Base-by-base conservation (phyloP, 2,797 vertebrate genomes). In the Gymnoscopelus braueri region DNA sequence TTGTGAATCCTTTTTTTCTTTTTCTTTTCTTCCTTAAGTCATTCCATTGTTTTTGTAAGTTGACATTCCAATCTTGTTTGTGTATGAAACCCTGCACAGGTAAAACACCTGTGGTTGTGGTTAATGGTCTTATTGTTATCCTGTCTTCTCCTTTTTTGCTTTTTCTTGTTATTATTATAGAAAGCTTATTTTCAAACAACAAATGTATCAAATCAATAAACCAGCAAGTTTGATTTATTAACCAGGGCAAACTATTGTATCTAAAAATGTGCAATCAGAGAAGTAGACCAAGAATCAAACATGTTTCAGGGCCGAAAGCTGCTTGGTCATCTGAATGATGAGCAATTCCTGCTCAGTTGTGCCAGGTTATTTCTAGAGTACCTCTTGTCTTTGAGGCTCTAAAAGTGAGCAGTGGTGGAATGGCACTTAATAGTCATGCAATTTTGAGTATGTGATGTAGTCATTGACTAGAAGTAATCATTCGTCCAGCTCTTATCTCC, bases 21-120 rank as follows among this genome's bases (percentile, higher is more conserved):
- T 13, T 15, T 75, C 60, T 84, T 76, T 86, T 71, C 70, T 53
- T 55, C 55, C 6, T 69, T 56, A 63, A 57, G 49, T 60, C 72
- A 75, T 79, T 79, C 72, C 72, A 53, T 63, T 78, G 9, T 71
- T 70, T 71, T 65, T 63, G 74, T 44, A n/a, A 63, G 60, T 62
- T 52, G 87, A 85, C 87, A 87, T 92, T 92, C 84, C 89, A 74
- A 24, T 79, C 67, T 76, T 87, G 77, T 91, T 80, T 86, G 63
- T 82, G 65, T 63, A 74, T 60, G 63, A 60, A 76, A 61, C 51
- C 67, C 44, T 77, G 55, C 39, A 1, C 15, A 51, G 19, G 74
- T 85, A 74, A 71, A 69, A 70, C 55, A 19, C 66, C 65, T 70
- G 48, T 68, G 63, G 66, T 80, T 88, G 80, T 92, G 88, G 72